phyloP scores from a whole-genome alignment of 2,888 invertebrate genomes.

The Hydrotaea cyrtoneurina region DNA sequence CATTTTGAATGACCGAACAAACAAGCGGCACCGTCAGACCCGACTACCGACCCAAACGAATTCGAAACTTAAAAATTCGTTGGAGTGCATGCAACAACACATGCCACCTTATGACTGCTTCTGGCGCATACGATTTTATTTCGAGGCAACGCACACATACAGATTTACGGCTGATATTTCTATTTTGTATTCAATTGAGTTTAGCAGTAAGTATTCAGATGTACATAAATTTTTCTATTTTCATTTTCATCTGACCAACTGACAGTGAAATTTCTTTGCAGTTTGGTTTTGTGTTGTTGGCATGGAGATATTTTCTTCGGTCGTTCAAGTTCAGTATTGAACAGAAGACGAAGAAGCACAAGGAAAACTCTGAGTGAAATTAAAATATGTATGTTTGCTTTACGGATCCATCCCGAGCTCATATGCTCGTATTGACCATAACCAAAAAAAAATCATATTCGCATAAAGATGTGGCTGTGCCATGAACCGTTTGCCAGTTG shows the following conservation, averaged over 20 bases:
- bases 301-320: constrained; percentile 1
- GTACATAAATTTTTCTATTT: constrained; percentile 1
- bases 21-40: background rate
- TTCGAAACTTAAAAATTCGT: background rate
- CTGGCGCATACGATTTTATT: background rate
- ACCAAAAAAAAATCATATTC: constrained; percentile 44
- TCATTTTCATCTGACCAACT: constrained; percentile 53
- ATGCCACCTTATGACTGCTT: background rate
- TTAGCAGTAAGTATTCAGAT: background rate
- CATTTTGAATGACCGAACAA: constrained; percentile 5
- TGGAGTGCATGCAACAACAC: background rate
- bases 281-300: background rate
- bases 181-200: constrained; percentile 48
- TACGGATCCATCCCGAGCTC: constrained; percentile 24
- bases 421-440: constrained; percentile 33
- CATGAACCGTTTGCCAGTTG: constrained; percentile 17
- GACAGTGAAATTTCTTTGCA: constrained; percentile 54
- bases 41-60: background rate
- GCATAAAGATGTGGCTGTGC: constrained; percentile 49
- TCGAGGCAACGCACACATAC: background rate
- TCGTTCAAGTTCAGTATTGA: constrained; percentile 7
- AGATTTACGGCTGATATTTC: constrained; percentile 29
- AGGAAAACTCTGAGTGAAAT: constrained; percentile 33
- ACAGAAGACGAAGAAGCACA: background rate
- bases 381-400: constrained; percentile 25